Percentiles rank a stretch among this genome's conserved stretches.
Evolutionary conservation across 2,113 vertebrate genomes (phyloP).

Genomic region (Apodemus speciosus): DNA sequence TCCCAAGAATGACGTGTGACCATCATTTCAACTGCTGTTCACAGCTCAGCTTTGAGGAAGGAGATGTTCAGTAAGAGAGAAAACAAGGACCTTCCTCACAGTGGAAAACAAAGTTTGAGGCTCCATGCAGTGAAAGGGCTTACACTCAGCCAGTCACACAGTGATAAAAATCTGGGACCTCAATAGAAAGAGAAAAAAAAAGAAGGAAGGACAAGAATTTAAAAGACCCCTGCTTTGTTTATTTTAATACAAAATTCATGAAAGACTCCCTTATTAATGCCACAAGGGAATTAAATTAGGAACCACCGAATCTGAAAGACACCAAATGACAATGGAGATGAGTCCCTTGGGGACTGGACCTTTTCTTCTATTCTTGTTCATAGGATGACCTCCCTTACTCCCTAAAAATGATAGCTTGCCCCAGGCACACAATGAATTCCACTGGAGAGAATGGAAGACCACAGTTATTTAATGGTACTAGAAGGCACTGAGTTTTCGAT

Average conservation of each 20-base stretch:
- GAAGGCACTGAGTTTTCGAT: conserved; percentile 2
- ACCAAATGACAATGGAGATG: neutral
- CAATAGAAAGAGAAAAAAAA: neutral
- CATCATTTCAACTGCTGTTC: conserved; percentile 66
- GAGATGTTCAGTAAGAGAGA: conserved; percentile 44
- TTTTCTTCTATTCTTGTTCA: neutral
- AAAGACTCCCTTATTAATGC: neutral
- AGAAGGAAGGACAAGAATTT: neutral
- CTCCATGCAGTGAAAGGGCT: conserved; percentile 12
- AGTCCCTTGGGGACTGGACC: neutral
- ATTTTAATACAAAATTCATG: neutral
- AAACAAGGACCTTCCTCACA: conserved; percentile 5
- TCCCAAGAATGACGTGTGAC: conserved; percentile 72
- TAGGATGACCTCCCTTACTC: neutral
- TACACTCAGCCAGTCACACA: neutral
- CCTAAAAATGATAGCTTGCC: neutral
- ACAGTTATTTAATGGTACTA: conserved; percentile 30
- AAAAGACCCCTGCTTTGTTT: neutral
- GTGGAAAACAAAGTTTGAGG: conserved; percentile 60
- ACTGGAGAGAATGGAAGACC: neutral
- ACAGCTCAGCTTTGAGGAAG: conserved; percentile 70
- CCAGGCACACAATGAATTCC: neutral
- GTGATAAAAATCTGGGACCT: conserved; percentile 57
- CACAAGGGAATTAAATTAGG: neutral
- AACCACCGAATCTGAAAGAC: neutral